A percentile compares a stretch with the other conserved stretches of the same genome.
These are phyloP conservation scores for Sebastes elongatus DNA, from an alignment of 2,797 vertebrate genomes.

Conservation along the genomic window DNA sequence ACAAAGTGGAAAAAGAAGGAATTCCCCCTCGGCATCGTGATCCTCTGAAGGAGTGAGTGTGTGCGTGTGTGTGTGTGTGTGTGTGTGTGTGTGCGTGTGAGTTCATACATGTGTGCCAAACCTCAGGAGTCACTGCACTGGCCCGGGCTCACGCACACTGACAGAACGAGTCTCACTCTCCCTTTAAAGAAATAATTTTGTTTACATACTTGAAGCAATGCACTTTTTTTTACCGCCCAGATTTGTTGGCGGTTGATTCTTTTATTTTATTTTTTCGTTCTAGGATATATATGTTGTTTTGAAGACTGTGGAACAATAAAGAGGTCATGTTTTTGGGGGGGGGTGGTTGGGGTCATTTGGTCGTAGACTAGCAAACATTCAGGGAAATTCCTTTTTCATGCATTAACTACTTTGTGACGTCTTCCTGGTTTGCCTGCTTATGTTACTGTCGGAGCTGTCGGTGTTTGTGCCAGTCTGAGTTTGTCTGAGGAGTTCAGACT, in stretches of 20 bases:
- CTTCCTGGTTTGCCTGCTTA: constrained; percentile 36
- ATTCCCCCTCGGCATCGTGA: constrained; percentile 17
- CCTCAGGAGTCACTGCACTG: constrained; percentile 68
- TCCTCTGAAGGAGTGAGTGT: constrained; percentile 42
- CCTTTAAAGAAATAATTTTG: constrained; percentile 75
- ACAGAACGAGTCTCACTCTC: constrained; percentile 49
- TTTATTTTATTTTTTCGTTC: constrained; percentile 47
- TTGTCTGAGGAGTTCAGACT: constrained; percentile 36
- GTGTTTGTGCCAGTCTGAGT: constrained; percentile 47
- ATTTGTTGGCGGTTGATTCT: constrained; percentile 44
- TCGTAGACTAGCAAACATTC: constrained; percentile 71
- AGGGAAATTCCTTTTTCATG: constrained; percentile 74
- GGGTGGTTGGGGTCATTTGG: constrained; percentile 36
- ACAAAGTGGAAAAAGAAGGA: constrained; percentile 32
- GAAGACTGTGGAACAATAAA: constrained; percentile 58
- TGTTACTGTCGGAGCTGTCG: constrained; percentile 7
- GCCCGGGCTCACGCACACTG: constrained; percentile 58
- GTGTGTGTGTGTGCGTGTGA: neutral
- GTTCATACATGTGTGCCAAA: constrained; percentile 70
- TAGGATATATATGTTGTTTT: constrained; percentile 48
- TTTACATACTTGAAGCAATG: constrained; percentile 87
- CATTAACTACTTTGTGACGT: constrained; percentile 33
- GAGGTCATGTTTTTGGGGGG: constrained; percentile 26
- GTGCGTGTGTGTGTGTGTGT: constrained; percentile 7
- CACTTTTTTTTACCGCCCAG: constrained; percentile 78